Evolutionary conservation across 2,113 vertebrate species (phyloP).

Genomic region (Ovis aries): DNA sequence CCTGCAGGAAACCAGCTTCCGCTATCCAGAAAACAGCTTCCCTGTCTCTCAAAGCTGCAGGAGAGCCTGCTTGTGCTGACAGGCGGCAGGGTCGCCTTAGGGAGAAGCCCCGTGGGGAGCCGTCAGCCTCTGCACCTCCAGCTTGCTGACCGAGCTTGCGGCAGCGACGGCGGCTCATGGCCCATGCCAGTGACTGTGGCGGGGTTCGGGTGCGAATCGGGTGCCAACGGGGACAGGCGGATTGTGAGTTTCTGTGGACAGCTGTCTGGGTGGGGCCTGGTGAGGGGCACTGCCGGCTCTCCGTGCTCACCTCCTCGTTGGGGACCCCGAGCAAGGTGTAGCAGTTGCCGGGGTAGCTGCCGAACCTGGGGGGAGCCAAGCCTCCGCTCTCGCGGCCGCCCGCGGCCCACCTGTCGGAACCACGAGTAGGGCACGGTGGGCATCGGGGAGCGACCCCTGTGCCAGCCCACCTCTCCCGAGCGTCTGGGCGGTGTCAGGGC

Average conservation of each 20-base stretch:
- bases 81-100: background rate
- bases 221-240: rapidly evolving
- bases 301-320: slow-evolving; percentile 64
- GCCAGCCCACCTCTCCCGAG: background rate
- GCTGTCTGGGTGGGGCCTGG: background rate
- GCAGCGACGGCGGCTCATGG: background rate
- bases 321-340: slow-evolving; percentile 61
- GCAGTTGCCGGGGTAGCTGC: slow-evolving; percentile 62
- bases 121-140: background rate
- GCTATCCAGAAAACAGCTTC: background rate
- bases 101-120: background rate
- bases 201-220: background rate
- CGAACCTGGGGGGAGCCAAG: slow-evolving; percentile 34
- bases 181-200: rapidly evolving
- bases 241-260: background rate
- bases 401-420: background rate
- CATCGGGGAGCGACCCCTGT: background rate
- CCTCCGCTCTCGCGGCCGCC: background rate
- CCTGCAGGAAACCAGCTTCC: background rate
- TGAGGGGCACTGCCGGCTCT: background rate
- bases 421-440: rapidly evolving
- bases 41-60: too few relatives aligned
- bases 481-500: background rate
- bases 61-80: background rate
- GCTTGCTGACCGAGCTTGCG: background rate